phyloP scores from a whole-genome alignment of 1,140 invertebrate species.

The Drusus annulatus region DNA sequence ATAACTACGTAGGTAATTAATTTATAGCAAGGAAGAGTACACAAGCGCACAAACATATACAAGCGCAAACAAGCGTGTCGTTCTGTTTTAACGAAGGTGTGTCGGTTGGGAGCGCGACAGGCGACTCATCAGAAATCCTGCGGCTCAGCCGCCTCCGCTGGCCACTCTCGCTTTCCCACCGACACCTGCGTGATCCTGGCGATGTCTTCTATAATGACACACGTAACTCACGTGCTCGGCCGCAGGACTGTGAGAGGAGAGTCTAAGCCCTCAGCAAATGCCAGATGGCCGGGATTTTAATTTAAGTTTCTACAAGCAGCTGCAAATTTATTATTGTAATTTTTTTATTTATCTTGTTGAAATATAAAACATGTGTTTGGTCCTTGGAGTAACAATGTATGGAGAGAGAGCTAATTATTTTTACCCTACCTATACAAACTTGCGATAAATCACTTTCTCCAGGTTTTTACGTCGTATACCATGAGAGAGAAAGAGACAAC shows the following conservation, averaged over 20 bases:
- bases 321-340: too few relatives aligned
- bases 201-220: conserved; percentile 3
- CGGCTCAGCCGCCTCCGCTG: not conserved
- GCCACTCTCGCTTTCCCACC: conserved; percentile 12
- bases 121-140: not conserved
- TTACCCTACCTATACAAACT: too few relatives aligned
- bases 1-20: not conserved
- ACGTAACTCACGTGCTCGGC: conserved; percentile 18
- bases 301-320: not conserved
- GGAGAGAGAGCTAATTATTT: too few relatives aligned
- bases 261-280: not conserved
- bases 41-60: not conserved
- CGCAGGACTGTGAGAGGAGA: not conserved
- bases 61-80: not conserved
- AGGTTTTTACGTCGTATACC: too few relatives aligned
- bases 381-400: too few relatives aligned
- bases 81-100: not conserved
- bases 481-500: too few relatives aligned
- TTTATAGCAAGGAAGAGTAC: not conserved
- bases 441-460: too few relatives aligned
- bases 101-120: not conserved
- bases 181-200: not conserved
- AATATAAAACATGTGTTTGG: too few relatives aligned
- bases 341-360: too few relatives aligned
- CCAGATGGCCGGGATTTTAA: not conserved